Percentiles rank a stretch among this genome's conserved stretches.
phyloP scores from a whole-genome alignment of 2,888 invertebrate species.

The Pollenia amentaria region DNA sequence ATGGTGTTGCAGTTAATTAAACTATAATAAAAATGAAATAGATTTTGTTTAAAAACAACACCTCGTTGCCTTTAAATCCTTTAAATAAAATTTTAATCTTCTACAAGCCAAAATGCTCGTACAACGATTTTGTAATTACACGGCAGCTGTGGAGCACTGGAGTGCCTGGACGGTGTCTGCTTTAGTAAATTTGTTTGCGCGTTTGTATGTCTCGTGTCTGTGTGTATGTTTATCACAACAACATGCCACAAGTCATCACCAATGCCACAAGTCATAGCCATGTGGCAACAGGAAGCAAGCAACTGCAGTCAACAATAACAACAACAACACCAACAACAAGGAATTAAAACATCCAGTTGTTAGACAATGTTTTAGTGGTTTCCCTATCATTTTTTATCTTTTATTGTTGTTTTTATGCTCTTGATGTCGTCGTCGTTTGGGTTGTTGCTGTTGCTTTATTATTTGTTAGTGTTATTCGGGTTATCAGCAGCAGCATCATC shows the following conservation, averaged over 20 bases:
- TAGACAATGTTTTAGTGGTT: conserved; percentile 71
- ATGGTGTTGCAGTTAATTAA: conserved; percentile 29
- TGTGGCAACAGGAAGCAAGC: conserved; percentile 66
- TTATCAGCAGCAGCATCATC: conserved; percentile 70
- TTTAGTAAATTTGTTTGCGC: neutral
- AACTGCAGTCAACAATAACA: conserved; percentile 62
- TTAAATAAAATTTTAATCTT: conserved; percentile 57
- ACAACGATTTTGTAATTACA: conserved; percentile 48
- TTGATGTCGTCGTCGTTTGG: neutral
- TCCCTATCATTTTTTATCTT: conserved; percentile 37
- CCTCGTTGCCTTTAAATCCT: conserved; percentile 58
- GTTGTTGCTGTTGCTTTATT: conserved; percentile 74
- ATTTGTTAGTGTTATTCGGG: conserved; percentile 77
- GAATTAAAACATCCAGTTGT: conserved; percentile 61
- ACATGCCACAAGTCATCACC: conserved; percentile 74
- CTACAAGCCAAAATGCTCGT: conserved; percentile 38
- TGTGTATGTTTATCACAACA: conserved; percentile 61
- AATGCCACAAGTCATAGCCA: conserved; percentile 74
- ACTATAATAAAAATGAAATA: conserved; percentile 18
- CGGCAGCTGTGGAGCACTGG: neutral
- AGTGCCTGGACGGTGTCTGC: neutral
- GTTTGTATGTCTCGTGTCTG: conserved; percentile 13
- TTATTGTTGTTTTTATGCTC: conserved; percentile 42
- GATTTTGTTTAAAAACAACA: conserved; percentile 27
- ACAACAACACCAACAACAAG: conserved; percentile 29